Evolutionary conservation across 2,113 vertebrate species (phyloP), one percentile per base, ranked within the genome.

Genomic region (Psammodynastes pulverulentus): DNA sequence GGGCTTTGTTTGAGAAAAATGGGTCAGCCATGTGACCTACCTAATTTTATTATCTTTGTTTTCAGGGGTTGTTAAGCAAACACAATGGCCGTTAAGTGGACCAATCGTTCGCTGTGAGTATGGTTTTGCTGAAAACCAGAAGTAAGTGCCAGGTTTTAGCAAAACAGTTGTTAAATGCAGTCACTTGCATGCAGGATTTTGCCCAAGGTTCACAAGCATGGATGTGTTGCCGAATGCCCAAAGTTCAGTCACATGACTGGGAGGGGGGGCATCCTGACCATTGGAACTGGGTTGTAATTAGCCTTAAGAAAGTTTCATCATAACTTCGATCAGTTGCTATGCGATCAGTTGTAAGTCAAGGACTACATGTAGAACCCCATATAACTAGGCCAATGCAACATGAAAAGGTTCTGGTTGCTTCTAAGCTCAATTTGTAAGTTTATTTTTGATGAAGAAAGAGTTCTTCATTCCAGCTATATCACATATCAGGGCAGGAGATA

Each of bases 391-490:
- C 49, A 51, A 86, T 13, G 19, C 26, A 51, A 53, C 45, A 43
- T 23, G 3, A 93, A 90, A 87, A 43, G 49, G 39, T 24, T 49
- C 5, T 54, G 53, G 56, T 26, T 72, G 24, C 48, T 72, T 87
- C 26, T 29, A 54, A 54, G 29, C 5, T 29, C 24, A 45, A 53
- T 29, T 87, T 72, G 26, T 49, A 13, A 39, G 52, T 23, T 86
- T 92, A 34, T 86, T 34, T 62, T 72, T 72, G 84, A 90, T 29
- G 51, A 58, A 93, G 51, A 91, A 93, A 93, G 56, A 84, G 49
- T 46, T 39, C 84, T 79, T 88, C 26, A 21, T 90, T 79, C 29
- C 24, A 90, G 56, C 23, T 56, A 53, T 46, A 72, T 90, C 56
- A 39, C 29, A 48, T 90, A 62, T 72, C 84, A 87, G 79, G 89